Conservation (phyloP, 2,888 invertebrate species). For the Nephrotoma appendiculata region DNA sequence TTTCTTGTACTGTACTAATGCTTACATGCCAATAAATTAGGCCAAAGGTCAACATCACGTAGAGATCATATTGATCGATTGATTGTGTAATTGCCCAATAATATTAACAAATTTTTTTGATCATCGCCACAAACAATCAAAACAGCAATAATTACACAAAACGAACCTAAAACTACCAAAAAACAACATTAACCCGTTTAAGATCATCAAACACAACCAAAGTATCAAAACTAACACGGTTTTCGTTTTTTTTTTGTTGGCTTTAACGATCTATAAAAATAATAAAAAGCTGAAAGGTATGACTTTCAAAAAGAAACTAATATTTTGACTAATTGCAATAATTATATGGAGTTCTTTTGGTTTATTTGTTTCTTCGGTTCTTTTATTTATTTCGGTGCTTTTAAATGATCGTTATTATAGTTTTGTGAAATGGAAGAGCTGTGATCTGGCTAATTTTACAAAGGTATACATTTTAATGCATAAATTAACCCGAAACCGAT, state of each 20-base stretch:
- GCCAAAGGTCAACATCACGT: neutral
- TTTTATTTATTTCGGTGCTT: neutral
- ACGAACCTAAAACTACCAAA: neutral
- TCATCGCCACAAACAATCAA: neutral
- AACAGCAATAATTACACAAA: neutral
- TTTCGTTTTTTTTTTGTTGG: neutral
- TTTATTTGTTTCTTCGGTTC: neutral
- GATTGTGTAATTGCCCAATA: neutral
- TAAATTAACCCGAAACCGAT: neutral
- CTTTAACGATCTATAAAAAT: neutral
- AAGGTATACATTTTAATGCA: neutral
- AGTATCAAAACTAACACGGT: neutral
- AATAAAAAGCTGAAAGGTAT: neutral
- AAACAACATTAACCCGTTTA: neutral
- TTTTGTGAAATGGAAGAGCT: neutral
- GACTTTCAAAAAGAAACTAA: neutral
- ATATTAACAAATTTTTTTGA: neutral
- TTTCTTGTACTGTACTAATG: too few species aligned
- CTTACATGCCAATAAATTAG: neutral
- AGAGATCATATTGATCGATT: neutral
- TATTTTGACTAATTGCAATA: neutral
- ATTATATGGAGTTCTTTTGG: neutral
- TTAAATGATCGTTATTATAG: neutral
- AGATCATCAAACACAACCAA: neutral
- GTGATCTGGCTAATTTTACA: neutral